Evolutionary conservation across 2,113 vertebrate species (phyloP).

Genomic region (Hepsetus odoe): DNA sequence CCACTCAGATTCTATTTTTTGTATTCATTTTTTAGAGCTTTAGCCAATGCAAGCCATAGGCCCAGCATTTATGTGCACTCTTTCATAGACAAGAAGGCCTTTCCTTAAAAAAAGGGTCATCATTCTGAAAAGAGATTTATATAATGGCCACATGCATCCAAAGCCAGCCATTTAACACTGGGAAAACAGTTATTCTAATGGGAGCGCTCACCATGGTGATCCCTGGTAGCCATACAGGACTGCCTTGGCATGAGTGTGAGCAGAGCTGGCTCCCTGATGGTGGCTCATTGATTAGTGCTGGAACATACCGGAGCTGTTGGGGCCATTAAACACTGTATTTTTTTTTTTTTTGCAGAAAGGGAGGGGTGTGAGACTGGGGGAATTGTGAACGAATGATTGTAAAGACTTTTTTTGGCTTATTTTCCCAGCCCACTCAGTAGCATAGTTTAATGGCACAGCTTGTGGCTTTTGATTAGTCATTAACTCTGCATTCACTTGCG

Average conservation of each 20-base stretch:
- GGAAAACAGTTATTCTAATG: conserved; percentile 67
- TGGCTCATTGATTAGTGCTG: conserved; percentile 74
- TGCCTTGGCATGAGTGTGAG: conserved; percentile 67
- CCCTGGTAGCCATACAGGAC: conserved; percentile 66
- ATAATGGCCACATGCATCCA: conserved; percentile 71
- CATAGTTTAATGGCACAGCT: conserved; percentile 59
- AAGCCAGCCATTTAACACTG: conserved; percentile 75
- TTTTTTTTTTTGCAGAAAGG: conserved; percentile 45
- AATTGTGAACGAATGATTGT: conserved; percentile 69
- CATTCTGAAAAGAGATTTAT: conserved; percentile 73
- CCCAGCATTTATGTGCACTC: conserved; percentile 35
- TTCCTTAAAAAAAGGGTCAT: conserved; percentile 70
- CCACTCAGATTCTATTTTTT: conserved; percentile 54
- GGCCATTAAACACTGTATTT: conserved; percentile 70
- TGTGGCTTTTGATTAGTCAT: conserved; percentile 38
- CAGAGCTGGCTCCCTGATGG: conserved; percentile 67
- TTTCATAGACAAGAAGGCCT: conserved; percentile 42
- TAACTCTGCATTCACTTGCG: neutral
- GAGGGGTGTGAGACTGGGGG: conserved; percentile 51
- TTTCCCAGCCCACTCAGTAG: conserved; percentile 53
- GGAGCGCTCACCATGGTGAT: conserved; percentile 77
- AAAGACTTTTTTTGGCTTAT: conserved; percentile 58
- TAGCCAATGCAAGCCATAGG: conserved; percentile 56
- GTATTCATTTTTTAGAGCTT: conserved; percentile 42
- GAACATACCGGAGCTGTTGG: conserved; percentile 66